Base-by-base conservation (phyloP, 2,113 vertebrate species). In the Formicarius rufipectus region DNA sequence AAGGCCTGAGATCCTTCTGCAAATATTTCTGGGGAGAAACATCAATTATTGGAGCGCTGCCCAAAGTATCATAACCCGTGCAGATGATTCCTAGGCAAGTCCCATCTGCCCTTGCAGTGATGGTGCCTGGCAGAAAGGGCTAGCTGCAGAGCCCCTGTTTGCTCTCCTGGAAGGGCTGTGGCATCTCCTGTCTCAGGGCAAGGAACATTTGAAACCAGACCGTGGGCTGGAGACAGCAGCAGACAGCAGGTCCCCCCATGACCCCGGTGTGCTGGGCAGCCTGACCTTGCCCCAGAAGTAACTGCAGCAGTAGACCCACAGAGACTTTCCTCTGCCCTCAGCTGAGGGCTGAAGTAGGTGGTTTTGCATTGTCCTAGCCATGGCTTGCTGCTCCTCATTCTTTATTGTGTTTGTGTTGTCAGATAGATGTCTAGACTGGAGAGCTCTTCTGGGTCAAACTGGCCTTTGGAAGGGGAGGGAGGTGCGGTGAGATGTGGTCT, bases 401-500 rank as follows among this genome's bases (percentile, higher is more conserved):
- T 89, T 95, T 60, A n/a, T 78, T 84, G 50, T 81, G 59, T 95
- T 96, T 91, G 53, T 67, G 28, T 56, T 87, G 66, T 75, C 84
- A 64, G 49, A 74, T 84, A 37, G 25, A 23, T 9, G 87, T 89
- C 92, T 94, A 72, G 95, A 87, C 84, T 85, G 71, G 58, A 91
- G 78, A 82, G 3, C 30, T 60, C 74, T 56, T 82, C 78, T 85
- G 71, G 81, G 74, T 90, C 90, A 79, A 39, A 47, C 24, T 68
- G 84, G 47, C 90, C 77, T 87, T 64, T 75, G 87, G 69, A 84
- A 56, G 33, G 5, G 47, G 39, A 42, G 49, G 55, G 56, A 78
- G 56, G 60, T 77, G 53, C 62, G 55, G 35, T 63, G 47, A 87
- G 87, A 77, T 93, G 92, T 0, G 0, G 92, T 60, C 69, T 63